These are phyloP conservation scores for Calliphora vomitoria DNA, from an alignment of 2,888 invertebrate genomes.

Conservation along the genomic window DNA sequence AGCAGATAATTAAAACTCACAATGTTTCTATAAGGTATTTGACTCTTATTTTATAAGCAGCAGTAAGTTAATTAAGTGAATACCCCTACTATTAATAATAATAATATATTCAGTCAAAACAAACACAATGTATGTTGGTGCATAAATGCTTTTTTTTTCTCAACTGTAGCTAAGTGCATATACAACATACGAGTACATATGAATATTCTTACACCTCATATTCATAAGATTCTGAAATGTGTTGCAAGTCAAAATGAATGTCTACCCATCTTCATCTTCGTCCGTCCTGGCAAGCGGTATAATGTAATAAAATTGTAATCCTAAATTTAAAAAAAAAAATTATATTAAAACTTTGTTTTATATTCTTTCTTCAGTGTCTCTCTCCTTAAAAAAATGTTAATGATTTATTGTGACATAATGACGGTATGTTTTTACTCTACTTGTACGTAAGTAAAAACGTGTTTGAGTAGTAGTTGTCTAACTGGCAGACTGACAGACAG, in stretches of 20 bases:
- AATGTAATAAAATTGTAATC: slow-evolving; percentile 28
- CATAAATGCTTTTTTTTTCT: background rate
- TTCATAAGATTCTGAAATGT: slow-evolving; percentile 40
- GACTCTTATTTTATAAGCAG: background rate
- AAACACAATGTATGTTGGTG: slow-evolving; percentile 4
- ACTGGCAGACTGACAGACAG: background rate
- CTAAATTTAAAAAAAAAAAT: slow-evolving; percentile 4
- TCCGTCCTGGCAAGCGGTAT: background rate
- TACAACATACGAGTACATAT: too few species aligned
- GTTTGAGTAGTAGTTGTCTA: background rate
- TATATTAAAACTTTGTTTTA: slow-evolving; percentile 38
- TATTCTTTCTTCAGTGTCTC: slow-evolving; percentile 18
- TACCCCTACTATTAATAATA: background rate
- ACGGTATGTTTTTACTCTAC: slow-evolving; percentile 31
- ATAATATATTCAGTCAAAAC: too few species aligned
- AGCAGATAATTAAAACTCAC: too few species aligned
- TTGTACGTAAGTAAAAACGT: background rate
- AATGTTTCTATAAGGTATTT: too few species aligned
- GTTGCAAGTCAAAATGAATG: slow-evolving; percentile 41
- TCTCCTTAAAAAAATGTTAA: slow-evolving; percentile 58
- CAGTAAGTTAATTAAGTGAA: background rate
- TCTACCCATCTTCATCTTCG: background rate
- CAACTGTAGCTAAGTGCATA: background rate
- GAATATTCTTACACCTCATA: background rate
- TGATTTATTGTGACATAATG: slow-evolving; percentile 72